phyloP scores from a whole-genome alignment of 2,888 invertebrate genomes.

The Petrophora chlorosata region DNA sequence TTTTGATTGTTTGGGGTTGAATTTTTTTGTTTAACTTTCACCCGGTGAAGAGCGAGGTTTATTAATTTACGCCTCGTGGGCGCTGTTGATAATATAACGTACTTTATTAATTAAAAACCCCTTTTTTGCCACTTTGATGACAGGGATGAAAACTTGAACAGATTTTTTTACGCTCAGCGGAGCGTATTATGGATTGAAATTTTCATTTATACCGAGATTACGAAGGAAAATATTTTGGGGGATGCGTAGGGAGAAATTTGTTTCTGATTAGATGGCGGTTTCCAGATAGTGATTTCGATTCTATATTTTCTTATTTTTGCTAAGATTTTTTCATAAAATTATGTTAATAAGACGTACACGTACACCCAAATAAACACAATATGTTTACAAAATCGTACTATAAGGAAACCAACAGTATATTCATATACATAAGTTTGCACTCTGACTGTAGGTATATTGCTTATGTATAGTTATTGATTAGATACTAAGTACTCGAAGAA shows the following conservation, averaged over 20 bases:
- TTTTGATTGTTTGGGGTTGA: conserved; percentile 39
- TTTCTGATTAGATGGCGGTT: background rate
- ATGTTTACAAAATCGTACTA: too few species aligned
- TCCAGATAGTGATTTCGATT: too few species aligned
- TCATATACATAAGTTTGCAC: too few species aligned
- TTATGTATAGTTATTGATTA: too few species aligned
- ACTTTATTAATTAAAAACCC: conserved; percentile 38
- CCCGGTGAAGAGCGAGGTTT: conserved; percentile 30
- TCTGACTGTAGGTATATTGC: too few species aligned
- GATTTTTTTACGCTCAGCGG: conserved; percentile 24
- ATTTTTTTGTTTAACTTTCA: conserved; percentile 37
- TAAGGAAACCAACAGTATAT: too few species aligned
- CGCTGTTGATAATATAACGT: conserved; percentile 35
- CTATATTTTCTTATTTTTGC: too few species aligned
- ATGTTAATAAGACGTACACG: too few species aligned
- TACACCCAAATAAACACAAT: too few species aligned
- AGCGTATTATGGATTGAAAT: conserved; percentile 14
- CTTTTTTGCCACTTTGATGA: conserved; percentile 34
- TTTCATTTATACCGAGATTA: conserved; percentile 5
- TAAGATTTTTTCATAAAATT: too few species aligned
- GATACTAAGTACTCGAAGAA: too few species aligned
- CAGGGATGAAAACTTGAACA: conserved; percentile 25
- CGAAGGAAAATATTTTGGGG: background rate
- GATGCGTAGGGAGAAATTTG: background rate
- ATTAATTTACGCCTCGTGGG: conserved; percentile 38